Base-by-base conservation (phyloP, 2,797 vertebrate species). In the Zenarchopterus dispar region DNA sequence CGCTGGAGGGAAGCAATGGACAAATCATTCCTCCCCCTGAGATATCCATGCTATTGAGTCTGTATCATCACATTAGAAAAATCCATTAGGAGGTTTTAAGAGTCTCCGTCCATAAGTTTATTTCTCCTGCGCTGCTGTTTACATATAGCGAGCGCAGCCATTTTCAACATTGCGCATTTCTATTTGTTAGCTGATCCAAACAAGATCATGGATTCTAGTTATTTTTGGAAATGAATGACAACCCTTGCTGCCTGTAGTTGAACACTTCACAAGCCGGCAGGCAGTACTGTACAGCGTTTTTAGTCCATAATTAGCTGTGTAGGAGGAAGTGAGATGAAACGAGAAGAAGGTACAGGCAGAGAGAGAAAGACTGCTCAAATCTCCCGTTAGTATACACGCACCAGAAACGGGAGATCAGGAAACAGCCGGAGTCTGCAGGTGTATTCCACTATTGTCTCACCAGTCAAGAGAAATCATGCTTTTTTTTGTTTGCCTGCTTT, bases 1-100 rank as follows among this genome's bases (percentile, higher is more conserved):
- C 71, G 65, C 64, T 84, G 73, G 71, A 76, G 84, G 76, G 70
- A 85, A 77, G 78, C 87, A 88, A 85, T 89, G 83, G 83, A 82
- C 84, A 84, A 85, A 87, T 87, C 65, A 90, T 83, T 75, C 75
- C 77, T 70, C 84, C 77, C 67, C 46, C 39, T 78, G 82, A 88
- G 59, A 89, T 77, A 85, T 88, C 67, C 79, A 56, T 78, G 73
- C 56, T 78, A 74, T 78, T 67, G 57, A 78, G 67, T 81, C 67
- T 78, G 54, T 64, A 77, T 83, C 61, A 70, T 81, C 67, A 56
- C 51, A 70, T 19, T 81, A 69, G 71, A 77, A 81, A 77, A 80
- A 73, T 42, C 65, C 70, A 84, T 87, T 88, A 83, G 61, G 69
- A 74, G 56, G 55, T 73, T 78, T 78, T 84, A 50, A 70, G 26